phyloP scores from a whole-genome alignment of 2,113 vertebrate genomes.

The Coreoperca whiteheadi region DNA sequence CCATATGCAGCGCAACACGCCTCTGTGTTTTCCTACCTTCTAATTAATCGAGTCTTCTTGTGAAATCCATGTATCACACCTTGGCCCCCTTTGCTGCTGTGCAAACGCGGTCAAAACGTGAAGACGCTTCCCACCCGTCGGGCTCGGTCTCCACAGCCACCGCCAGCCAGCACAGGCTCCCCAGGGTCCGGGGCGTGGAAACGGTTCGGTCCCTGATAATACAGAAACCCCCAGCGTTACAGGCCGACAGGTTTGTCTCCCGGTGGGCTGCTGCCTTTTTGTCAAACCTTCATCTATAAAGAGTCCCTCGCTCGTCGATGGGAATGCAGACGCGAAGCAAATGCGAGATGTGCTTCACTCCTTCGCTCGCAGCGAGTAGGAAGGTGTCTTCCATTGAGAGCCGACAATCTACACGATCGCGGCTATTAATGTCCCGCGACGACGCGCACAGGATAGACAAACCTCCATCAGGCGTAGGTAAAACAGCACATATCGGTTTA shows the following conservation, averaged over 20 bases:
- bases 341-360: conserved; percentile 43
- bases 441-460: not conserved
- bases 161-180: conserved; percentile 31
- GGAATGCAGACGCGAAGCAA: conserved; percentile 26
- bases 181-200: conserved; percentile 54
- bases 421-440: conserved; percentile 6
- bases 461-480: conserved; percentile 1
- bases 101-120: conserved; percentile 40
- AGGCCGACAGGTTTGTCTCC: conserved; percentile 20
- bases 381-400: conserved; percentile 78
- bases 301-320: conserved; percentile 38
- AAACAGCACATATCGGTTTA: not conserved
- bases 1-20: not conserved
- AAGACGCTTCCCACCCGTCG: not conserved
- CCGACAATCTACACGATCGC: conserved; percentile 19
- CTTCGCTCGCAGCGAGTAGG: conserved; percentile 46
- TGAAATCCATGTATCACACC: conserved; percentile 67
- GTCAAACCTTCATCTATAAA: conserved; percentile 42
- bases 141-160: conserved; percentile 29
- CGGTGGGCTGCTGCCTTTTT: too few relatives aligned
- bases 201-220: conserved; percentile 11
- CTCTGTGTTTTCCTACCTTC: conserved; percentile 59
- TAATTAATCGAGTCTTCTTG: conserved; percentile 44
- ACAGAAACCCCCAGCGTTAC: not conserved
- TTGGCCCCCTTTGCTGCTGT: conserved; percentile 41